phyloP scores from a whole-genome alignment of 1,140 invertebrate genomes.

The Drosophila miranda region DNA sequence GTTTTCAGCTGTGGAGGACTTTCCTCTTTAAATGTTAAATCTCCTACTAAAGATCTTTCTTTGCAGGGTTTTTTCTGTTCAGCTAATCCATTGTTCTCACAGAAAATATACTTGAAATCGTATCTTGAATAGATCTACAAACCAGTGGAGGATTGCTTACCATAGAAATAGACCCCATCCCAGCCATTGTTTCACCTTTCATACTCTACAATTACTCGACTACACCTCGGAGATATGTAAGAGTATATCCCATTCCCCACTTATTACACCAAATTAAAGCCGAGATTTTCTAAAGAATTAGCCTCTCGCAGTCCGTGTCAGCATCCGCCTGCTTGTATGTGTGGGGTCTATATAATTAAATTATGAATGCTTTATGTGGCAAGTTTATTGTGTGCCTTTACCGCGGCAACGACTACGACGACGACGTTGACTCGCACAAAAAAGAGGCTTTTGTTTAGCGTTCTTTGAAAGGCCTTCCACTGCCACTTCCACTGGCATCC shows the following conservation, averaged over 20 bases:
- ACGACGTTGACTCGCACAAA: conserved; percentile 35
- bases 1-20: too few species aligned
- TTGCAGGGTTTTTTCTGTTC: background rate
- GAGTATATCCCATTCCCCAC: conserved; percentile 35
- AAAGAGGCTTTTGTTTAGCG: conserved; percentile 60
- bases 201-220: background rate
- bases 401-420: conserved; percentile 16
- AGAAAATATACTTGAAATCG: background rate
- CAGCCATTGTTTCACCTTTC: conserved; percentile 19
- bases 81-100: conserved; percentile 9
- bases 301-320: conserved; percentile 19
- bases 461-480: conserved; percentile 59
- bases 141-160: background rate
- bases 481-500: background rate
- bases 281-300: conserved; percentile 70
- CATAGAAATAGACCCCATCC: background rate
- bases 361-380: conserved; percentile 79
- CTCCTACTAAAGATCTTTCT: background rate
- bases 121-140: conserved; percentile 1
- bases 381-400: conserved; percentile 71
- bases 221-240: background rate
- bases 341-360: conserved; percentile 74
- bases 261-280: conserved; percentile 73
- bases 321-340: conserved; percentile 7
- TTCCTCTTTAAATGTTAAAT: too few species aligned